phyloP scores from a whole-genome alignment of 2,113 vertebrate genomes.

The Penelope pileata region DNA sequence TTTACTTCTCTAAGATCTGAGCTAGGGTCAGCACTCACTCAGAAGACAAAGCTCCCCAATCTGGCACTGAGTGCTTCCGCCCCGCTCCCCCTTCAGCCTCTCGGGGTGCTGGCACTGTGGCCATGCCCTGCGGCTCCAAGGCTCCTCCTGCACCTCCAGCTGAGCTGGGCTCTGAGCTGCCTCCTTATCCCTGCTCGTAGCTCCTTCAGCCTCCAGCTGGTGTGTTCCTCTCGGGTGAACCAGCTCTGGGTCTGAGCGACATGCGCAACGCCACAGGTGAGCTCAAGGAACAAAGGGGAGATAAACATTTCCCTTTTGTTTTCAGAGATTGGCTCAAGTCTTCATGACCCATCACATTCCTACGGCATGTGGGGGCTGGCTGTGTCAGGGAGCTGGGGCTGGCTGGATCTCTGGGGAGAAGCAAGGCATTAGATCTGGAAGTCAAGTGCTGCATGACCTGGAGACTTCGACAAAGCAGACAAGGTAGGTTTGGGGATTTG shows the following conservation, averaged over 20 bases:
- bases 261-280: neutral
- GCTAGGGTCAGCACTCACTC: neutral
- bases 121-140: fast-evolving
- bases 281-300: neutral
- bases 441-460: neutral
- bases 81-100: neutral
- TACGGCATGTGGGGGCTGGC: neutral
- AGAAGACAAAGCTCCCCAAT: neutral
- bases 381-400: neutral
- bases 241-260: neutral
- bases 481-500: neutral
- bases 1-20: neutral
- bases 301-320: neutral
- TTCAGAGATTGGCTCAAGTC: neutral
- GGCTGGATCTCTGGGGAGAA: neutral
- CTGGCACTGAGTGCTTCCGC: fast-evolving
- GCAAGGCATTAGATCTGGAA: neutral
- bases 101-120: neutral
- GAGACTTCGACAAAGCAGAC: neutral
- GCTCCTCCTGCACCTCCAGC: fast-evolving
- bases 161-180: neutral
- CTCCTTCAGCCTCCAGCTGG: neutral
- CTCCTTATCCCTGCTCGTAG: neutral
- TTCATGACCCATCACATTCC: neutral
- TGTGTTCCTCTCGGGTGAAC: neutral